Evolutionary conservation across 1,140 invertebrate species (phyloP), one percentile per base, ranked within the genome.

Genomic region (Parasteatoda tepidariorum): DNA sequence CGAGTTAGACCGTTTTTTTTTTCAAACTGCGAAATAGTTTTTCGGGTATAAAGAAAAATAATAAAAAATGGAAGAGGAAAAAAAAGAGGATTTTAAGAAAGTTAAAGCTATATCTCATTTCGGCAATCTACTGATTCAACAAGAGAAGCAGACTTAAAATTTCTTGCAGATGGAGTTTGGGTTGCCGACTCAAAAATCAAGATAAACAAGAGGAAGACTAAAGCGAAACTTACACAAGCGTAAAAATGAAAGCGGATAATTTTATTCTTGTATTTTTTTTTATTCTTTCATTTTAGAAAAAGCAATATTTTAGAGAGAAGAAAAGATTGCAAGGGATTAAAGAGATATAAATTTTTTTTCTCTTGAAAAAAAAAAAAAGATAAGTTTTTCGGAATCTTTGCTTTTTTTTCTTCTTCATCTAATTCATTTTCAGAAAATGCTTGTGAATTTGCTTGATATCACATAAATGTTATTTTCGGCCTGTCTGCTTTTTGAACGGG

Each of bases 51-150:
- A 48, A 48, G 7, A 48, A 48, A 48, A 9, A 48, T 18, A 48
- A 26, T 7, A 13, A 7, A 70, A 70, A 55, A 73, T 15, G 31
- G 13, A 66, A 66, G 26, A 66, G 6, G 18, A 11, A 30, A 64
- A 54, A n/a, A 33, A 31, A 30, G 18, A 22, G 28, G 68, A 79
- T 57, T 79, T 79, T 68, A 79, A 79, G 76, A 24, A 38, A 79
- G 76, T 79, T 79, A 79, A 79, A 38, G 76, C 76, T 79, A 79
- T 79, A 79, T 79, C 76, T 79, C 76, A 79, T 68, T 79, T 61
- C 31, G 11, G 41, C 76, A 79, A 79, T 79, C 76, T 68, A 62
- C 38, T 68, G 76, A 79, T 79, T 79, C 76, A 79, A 79, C 76
- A 79, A 79, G 76, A 79, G 67, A 78, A 30, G 24, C 62, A 55